Evolutionary conservation across 2,888 invertebrate genomes (phyloP), one percentile per base, ranked within the genome.

Genomic region (Heteromurus nitidus): DNA sequence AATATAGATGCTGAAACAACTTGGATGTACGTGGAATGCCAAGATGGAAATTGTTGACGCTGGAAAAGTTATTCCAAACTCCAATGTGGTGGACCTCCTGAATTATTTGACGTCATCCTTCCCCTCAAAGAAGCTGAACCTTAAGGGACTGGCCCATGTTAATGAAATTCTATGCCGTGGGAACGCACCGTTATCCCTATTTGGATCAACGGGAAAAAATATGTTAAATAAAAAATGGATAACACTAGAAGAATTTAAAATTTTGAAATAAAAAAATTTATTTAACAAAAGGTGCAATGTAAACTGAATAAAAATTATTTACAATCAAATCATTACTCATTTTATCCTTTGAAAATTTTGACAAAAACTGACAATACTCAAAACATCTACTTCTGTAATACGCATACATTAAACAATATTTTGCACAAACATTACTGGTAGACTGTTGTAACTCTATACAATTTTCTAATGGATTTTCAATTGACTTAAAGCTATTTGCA

Each of bases 321-420:
- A 69, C 69, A 55, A 69, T 53, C 31, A 30, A 31, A 69, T 69
- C 69, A 55, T 69, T 67, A 16, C 16, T 44, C 3, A n/a, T n/a
- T 20, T 44, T 1, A 24, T 67, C 47, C 13, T 13, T 42, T 2
- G 67, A 44, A 47, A 67, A 67, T 13, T n/a, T 42, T n/a, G 18
- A 16, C 9, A 67, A 18, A 44, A 67, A 44, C 13, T 69, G 69
- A 69, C 53, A 53, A 22, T 69, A 69, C 18, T 30, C 20, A 1
- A 69, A 3, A 16, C 31, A 18, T 31, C 69, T n/a, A 13, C 31
- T 9, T 20, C 31, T 53, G 30, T 30, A 62, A 30, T 47, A 73
- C 18, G 18, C 20, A 47, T 47, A 73, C 44, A 62, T 47, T 1
- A 72, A 30, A 55, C 24, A 16, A 9, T 26, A 73, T 18, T 2